A percentile compares a stretch with the other conserved stretches of the same genome.
phyloP scores from a whole-genome alignment of 2,113 vertebrate genomes.

The Tricholaema leucomelas region DNA sequence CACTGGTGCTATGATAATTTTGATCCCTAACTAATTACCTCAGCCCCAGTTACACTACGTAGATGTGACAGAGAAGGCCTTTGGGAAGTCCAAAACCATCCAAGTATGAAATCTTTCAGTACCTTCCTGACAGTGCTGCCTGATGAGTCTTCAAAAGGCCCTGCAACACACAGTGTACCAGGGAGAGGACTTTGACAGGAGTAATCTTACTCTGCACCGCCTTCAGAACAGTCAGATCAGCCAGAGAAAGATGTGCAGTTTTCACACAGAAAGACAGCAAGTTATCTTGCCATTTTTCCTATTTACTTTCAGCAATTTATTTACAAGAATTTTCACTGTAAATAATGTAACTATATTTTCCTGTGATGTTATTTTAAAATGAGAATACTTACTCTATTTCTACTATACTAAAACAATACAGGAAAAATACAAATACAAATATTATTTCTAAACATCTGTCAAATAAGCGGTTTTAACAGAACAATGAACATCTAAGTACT shows the following conservation, averaged over 20 bases:
- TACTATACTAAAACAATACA: not conserved
- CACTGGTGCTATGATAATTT: not conserved
- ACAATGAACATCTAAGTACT: not conserved
- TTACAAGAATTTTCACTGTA: not conserved
- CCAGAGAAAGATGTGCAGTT: not conserved
- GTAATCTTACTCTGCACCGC: not conserved
- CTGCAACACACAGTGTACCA: not conserved
- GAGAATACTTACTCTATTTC: not conserved
- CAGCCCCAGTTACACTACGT: not conserved
- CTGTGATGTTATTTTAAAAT: not conserved
- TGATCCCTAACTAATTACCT: slow-evolving; percentile 8
- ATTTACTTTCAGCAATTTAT: not conserved
- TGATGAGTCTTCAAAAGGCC: not conserved
- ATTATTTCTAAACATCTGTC: not conserved
- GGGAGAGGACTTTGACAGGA: not conserved
- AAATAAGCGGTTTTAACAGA: not conserved
- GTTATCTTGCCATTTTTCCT: not conserved
- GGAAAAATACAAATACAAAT: not conserved
- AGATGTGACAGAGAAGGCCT: slow-evolving; percentile 27
- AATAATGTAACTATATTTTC: not conserved
- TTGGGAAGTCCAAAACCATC: slow-evolving; percentile 4
- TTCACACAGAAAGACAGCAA: not conserved
- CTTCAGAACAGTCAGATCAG: not conserved
- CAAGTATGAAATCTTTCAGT: not conserved
- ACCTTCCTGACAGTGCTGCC: not conserved